Evolutionary conservation across 2,113 vertebrate species (phyloP).

Genomic region (Noturus placidus): DNA sequence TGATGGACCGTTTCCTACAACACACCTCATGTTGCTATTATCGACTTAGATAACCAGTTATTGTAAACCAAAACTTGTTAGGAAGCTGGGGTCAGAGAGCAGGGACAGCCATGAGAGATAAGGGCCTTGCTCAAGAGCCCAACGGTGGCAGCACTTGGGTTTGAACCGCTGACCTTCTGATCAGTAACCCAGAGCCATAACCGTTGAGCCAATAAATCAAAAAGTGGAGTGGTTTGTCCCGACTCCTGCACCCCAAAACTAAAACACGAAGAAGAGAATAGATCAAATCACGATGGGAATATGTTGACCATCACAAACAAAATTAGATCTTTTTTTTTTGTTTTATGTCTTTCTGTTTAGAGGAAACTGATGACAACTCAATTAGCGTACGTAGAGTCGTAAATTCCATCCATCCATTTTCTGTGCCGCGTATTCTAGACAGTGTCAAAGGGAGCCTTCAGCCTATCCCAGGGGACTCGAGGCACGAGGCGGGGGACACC

Average conservation of each 20-base stretch:
- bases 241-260: background rate
- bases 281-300: background rate
- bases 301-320: background rate
- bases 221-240: background rate
- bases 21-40: background rate
- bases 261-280: background rate
- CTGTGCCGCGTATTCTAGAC: no score
- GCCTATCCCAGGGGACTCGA: no score
- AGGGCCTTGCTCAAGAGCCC: no score
- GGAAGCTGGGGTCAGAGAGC: no score
- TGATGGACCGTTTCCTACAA: background rate
- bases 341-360: background rate
- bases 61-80: background rate
- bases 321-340: background rate
- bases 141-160: no score
- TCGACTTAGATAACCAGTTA: background rate
- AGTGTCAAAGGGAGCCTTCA: no score
- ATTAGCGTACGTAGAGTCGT: background rate
- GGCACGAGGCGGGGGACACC: no score
- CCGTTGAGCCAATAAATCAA: background rate
- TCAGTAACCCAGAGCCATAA: no score
- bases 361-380: background rate
- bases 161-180: no score
- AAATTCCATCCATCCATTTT: background rate
- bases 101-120: no score